phyloP scores from a whole-genome alignment of 2,888 invertebrate species.

The Ophioninae sp. region DNA sequence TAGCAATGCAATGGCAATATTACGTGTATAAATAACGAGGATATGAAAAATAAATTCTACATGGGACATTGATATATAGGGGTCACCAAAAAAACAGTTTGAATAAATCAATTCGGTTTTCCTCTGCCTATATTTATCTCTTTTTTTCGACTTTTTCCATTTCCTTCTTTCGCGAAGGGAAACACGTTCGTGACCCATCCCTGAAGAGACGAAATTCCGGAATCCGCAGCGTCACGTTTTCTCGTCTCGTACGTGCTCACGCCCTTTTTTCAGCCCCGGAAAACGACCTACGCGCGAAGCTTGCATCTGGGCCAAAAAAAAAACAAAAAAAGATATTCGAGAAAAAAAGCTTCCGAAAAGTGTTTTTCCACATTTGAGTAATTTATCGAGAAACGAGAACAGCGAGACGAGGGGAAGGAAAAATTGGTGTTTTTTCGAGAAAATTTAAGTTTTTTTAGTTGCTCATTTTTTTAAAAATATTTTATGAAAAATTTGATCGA shows the following conservation, averaged over 20 bases:
- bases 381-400: no score
- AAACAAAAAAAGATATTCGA: background rate
- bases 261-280: background rate
- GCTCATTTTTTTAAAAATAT: no score
- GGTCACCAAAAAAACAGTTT: constrained; percentile 51
- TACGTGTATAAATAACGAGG: no score
- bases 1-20: no score
- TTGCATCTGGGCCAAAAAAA: background rate
- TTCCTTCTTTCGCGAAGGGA: constrained; percentile 21
- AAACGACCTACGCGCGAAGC: constrained; percentile 1
- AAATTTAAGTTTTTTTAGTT: no score
- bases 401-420: no score
- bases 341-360: background rate
- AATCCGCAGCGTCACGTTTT: background rate
- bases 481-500: no score
- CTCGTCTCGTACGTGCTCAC: constrained; percentile 36
- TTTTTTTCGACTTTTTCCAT: constrained; percentile 13
- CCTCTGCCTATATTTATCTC: constrained; percentile 12
- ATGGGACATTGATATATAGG: constrained; percentile 53
- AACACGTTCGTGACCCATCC: constrained; percentile 22
- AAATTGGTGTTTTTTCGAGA: no score
- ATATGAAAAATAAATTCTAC: constrained; percentile 12
- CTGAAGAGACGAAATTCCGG: constrained; percentile 33
- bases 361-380: background rate
- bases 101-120: constrained; percentile 57